These are phyloP conservation scores for Lingula anatina DNA, from an alignment of 2,888 invertebrate genomes.

Conservation along the genomic window DNA sequence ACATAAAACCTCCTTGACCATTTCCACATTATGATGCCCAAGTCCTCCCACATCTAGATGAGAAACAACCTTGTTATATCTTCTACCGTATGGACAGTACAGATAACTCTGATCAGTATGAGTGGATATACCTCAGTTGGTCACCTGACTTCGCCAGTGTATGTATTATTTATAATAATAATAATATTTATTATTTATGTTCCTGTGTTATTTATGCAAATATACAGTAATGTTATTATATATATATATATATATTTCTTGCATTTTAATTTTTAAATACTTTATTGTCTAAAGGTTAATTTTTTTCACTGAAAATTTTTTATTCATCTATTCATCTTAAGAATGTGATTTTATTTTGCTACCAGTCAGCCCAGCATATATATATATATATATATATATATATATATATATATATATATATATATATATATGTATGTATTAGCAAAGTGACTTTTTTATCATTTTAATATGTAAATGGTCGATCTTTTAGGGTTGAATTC, in stretches of 20 bases:
- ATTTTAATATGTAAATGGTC: neutral
- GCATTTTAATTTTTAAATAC: neutral
- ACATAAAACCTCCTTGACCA: too few relatives aligned
- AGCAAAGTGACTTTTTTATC: neutral
- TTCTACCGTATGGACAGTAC: slow-evolving; percentile 71
- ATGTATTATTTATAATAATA: slow-evolving; percentile 13
- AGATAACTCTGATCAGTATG: slow-evolving; percentile 67
- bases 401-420: too few relatives aligned
- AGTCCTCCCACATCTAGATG: slow-evolving; percentile 43
- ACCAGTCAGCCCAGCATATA: too few relatives aligned
- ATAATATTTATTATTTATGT: neutral
- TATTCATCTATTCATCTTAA: too few relatives aligned
- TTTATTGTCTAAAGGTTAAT: neutral
- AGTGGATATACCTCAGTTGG: slow-evolving; percentile 93
- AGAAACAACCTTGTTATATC: slow-evolving; percentile 77
- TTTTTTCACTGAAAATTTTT: too few relatives aligned
- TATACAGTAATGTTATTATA: neutral
- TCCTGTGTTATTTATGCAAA: neutral
- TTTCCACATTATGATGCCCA: slow-evolving; percentile 42
- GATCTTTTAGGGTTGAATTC: too few relatives aligned
- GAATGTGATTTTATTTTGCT: too few relatives aligned
- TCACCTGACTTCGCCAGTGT: slow-evolving; percentile 84
- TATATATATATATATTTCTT: neutral
- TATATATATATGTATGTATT: too few relatives aligned
- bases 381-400: too few relatives aligned